Evolutionary conservation across 2,797 vertebrate genomes (phyloP).

Genomic region (Xiphorhynchus erythropygius): DNA sequence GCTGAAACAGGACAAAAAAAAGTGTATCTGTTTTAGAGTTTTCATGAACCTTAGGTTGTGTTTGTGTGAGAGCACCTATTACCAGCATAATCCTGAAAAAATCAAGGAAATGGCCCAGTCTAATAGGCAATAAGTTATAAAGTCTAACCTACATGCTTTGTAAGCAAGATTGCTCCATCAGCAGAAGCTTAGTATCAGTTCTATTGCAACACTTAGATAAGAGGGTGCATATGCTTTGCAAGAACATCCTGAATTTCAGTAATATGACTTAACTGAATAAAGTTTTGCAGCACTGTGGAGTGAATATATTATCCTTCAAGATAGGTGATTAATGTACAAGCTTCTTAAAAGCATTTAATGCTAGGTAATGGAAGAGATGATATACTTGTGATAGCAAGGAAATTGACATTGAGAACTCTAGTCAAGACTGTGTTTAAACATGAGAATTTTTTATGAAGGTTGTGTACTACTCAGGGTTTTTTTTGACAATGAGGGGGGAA

Average conservation of each 20-base stretch:
- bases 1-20: background rate
- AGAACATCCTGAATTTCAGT: background rate
- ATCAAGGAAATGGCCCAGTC: background rate
- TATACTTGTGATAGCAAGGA: background rate
- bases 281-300: background rate
- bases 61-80: background rate
- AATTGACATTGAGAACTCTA: background rate
- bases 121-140: background rate
- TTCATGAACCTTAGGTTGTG: background rate
- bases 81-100: background rate
- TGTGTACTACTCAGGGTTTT: background rate
- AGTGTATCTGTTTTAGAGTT: fast-evolving
- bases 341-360: background rate
- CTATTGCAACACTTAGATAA: background rate
- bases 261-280: background rate
- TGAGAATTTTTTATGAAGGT: background rate
- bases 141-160: background rate
- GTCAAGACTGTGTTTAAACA: background rate
- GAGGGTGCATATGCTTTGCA: background rate
- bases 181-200: background rate
- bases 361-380: background rate
- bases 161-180: background rate
- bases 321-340: background rate
- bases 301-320: background rate
- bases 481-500: background rate